Conservation (phyloP, 2,113 vertebrate species). For the Myrmecophaga tridactyla region DNA sequence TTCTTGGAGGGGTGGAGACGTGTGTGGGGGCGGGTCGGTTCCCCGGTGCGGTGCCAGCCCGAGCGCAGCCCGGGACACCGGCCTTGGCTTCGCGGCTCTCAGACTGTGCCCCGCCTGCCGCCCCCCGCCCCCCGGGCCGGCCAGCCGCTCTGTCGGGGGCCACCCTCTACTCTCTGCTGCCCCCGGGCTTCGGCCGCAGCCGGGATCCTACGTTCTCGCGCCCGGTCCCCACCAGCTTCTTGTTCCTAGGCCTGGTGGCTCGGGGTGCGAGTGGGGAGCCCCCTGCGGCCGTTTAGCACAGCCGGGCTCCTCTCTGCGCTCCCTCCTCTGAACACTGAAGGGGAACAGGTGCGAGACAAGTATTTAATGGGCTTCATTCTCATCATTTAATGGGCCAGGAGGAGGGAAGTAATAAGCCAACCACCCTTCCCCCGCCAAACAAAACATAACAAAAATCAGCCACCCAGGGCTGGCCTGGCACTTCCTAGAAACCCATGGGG, state of each 20-base stretch:
- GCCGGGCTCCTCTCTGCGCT: neutral
- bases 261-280: too few species aligned
- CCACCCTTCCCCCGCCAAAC: too few species aligned
- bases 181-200: neutral
- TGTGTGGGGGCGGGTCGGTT: too few species aligned
- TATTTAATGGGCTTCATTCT: neutral
- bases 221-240: neutral
- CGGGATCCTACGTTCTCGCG: neutral
- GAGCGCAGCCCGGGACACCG: neutral
- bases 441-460: neutral
- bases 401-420: too few species aligned
- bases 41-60: neutral
- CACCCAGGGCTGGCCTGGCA: too few species aligned
- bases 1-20: too few species aligned
- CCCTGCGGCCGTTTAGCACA: neutral
- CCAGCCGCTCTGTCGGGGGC: neutral
- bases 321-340: neutral
- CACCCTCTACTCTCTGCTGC: neutral
- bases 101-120: constrained; percentile 41
- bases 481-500: neutral
- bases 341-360: neutral
- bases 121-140: neutral
- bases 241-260: neutral
- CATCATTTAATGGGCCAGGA: neutral
- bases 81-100: too few species aligned